phyloP scores from a whole-genome alignment of 2,113 vertebrate species.

The Onychostoma macrolepis region DNA sequence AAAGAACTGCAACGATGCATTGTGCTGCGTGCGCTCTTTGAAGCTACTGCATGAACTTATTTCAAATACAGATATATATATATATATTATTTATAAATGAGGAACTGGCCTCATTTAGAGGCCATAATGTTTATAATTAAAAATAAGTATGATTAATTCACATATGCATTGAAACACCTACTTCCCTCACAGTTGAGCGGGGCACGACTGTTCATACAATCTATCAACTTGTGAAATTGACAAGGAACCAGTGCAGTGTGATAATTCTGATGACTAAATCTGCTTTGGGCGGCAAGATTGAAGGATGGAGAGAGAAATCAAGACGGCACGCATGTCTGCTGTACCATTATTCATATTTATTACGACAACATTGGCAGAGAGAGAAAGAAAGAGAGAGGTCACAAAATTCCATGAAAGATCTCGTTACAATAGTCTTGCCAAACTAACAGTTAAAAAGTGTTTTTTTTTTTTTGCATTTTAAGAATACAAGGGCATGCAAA shows the following conservation, averaged over 20 bases:
- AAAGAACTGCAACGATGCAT: neutral
- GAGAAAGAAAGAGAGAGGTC: conserved; percentile 80
- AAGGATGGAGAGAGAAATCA: conserved; percentile 68
- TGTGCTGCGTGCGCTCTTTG: neutral
- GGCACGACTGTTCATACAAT: conserved; percentile 57
- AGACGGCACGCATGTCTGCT: conserved; percentile 92
- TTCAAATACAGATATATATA: neutral
- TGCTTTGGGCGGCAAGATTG: conserved; percentile 28
- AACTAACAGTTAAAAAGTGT: conserved; percentile 78
- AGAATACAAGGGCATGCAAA: conserved; percentile 81
- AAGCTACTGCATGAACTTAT: neutral
- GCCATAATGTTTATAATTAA: neutral
- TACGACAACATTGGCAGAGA: conserved; percentile 92
- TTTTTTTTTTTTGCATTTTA: conserved; percentile 69
- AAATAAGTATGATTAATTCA: neutral
- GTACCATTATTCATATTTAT: conserved; percentile 98
- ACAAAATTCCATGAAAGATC: conserved; percentile 86
- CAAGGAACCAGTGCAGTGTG: conserved; percentile 71
- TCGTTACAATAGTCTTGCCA: conserved; percentile 87
- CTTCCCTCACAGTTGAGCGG: conserved; percentile 49
- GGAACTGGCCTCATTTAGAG: neutral
- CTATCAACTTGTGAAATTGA: conserved; percentile 85
- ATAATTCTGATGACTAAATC: conserved; percentile 44
- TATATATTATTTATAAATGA: neutral
- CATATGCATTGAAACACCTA: conserved; percentile 35